phyloP scores from a whole-genome alignment of 2,113 vertebrate species.

The Pseudonaja textilis region DNA sequence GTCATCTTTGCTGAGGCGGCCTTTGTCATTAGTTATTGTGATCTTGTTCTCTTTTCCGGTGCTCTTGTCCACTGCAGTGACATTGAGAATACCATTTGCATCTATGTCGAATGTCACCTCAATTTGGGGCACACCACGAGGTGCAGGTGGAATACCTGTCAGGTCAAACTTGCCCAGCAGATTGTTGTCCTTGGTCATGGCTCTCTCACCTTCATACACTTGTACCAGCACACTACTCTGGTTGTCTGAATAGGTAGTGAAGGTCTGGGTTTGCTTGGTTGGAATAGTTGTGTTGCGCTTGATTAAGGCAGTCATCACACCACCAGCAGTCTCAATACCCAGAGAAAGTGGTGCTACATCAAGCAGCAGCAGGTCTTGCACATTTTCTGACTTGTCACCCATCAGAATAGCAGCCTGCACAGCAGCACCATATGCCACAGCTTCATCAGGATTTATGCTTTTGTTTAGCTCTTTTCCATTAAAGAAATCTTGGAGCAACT shows the following conservation, averaged over 20 bases:
- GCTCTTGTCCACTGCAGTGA: constrained; percentile 79
- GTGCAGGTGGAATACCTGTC: constrained; percentile 76
- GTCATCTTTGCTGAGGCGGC: constrained; percentile 80
- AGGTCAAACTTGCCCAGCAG: constrained; percentile 82
- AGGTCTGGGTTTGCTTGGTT: constrained; percentile 84
- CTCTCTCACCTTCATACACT: constrained; percentile 77
- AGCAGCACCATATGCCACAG: constrained; percentile 77
- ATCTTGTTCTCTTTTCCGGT: constrained; percentile 83
- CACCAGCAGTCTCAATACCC: constrained; percentile 80
- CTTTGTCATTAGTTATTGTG: constrained; percentile 83
- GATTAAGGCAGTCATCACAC: constrained; percentile 81
- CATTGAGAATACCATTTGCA: constrained; percentile 80
- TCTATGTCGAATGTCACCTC: constrained; percentile 83
- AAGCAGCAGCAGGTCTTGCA: constrained; percentile 79
- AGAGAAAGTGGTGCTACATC: constrained; percentile 80
- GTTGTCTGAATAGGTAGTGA: constrained; percentile 82
- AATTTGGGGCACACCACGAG: constrained; percentile 79
- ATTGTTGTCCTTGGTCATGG: constrained; percentile 85
- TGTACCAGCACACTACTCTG: constrained; percentile 79
- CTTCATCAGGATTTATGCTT: constrained; percentile 83
- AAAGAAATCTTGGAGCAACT: constrained; percentile 82
- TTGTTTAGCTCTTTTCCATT: constrained; percentile 83
- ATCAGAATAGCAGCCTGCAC: constrained; percentile 82
- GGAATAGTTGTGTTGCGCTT: constrained; percentile 83
- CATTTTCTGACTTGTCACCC: constrained; percentile 80